Conservation (phyloP, 2,797 vertebrate species). For the Enteromius trimaculatus region DNA sequence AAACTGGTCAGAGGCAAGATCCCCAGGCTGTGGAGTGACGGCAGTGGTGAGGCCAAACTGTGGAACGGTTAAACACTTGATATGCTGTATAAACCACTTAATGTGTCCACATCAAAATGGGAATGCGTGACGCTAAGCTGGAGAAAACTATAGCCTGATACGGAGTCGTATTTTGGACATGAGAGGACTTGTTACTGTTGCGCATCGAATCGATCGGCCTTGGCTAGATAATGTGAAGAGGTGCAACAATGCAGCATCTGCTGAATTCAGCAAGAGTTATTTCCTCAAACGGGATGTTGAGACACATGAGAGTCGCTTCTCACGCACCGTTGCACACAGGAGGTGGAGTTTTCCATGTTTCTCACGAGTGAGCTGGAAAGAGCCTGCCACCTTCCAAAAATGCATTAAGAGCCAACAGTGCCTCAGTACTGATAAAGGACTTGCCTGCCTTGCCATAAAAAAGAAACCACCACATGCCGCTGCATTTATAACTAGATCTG, state of each 20-base stretch:
- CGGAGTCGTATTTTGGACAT: conserved; percentile 60
- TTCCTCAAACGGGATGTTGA: conserved; percentile 46
- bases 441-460: not conserved
- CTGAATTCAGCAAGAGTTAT: conserved; percentile 53
- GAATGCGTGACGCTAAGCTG: conserved; percentile 73
- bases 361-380: conserved; percentile 36
- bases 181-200: conserved; percentile 64
- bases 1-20: not conserved
- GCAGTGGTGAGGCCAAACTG: not conserved
- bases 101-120: conserved; percentile 70
- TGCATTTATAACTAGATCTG: not conserved
- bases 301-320: conserved; percentile 35
- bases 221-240: conserved; percentile 54
- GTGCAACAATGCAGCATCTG: conserved; percentile 70
- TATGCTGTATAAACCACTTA: conserved; percentile 65
- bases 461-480: not conserved
- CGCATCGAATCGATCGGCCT: conserved; percentile 74
- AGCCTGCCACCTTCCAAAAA: conserved; percentile 11
- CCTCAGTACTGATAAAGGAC: not conserved
- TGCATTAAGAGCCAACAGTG: not conserved
- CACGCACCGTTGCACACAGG: conserved; percentile 15
- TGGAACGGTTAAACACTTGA: conserved; percentile 55
- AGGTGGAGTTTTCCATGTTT: conserved; percentile 35
- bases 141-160: conserved; percentile 64
- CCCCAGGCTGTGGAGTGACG: not conserved